Conservation (phyloP, 64 coral and sea anemone genomes). For the Exaiptasia diaphana region DNA sequence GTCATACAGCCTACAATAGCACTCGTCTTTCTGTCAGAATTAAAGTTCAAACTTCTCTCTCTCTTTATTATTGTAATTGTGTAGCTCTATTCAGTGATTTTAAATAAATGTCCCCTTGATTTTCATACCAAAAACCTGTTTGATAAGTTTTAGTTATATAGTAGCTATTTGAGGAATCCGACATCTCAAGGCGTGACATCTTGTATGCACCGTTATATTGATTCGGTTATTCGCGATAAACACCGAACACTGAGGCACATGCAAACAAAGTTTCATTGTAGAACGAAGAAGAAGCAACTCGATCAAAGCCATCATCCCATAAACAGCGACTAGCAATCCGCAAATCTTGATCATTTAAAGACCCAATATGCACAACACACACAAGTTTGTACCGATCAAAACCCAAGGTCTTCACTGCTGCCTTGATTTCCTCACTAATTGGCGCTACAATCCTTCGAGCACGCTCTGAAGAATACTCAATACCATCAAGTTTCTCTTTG, state of each 20-base stretch:
- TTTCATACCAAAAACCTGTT: too few relatives aligned
- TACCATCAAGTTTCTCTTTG: constrained; percentile 17
- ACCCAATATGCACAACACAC: constrained; percentile 60
- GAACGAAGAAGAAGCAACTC: constrained; percentile 55
- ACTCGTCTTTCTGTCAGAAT: too few relatives aligned
- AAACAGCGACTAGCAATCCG: constrained; percentile 66
- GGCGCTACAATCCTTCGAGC: constrained; percentile 17
- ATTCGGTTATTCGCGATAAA: constrained; percentile 55
- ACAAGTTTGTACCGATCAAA: constrained; percentile 66
- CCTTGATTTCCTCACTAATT: constrained; percentile 58
- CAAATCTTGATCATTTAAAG: constrained; percentile 50
- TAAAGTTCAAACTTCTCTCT: too few relatives aligned
- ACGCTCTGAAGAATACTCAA: constrained; percentile 34
- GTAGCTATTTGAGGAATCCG: too few relatives aligned
- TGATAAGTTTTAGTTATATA: too few relatives aligned
- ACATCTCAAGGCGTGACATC: too few relatives aligned
- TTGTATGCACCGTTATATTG: not conserved
- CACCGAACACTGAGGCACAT: constrained; percentile 60
- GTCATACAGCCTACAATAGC: too few relatives aligned
- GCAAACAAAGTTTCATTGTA: constrained; percentile 58
- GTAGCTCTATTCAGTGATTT: too few relatives aligned
- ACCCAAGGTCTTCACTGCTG: constrained; percentile 50
- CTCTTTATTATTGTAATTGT: too few relatives aligned
- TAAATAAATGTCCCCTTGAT: too few relatives aligned
- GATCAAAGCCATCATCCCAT: constrained; percentile 53